Evolutionary conservation across 2,888 invertebrate genomes (phyloP).

Genomic region (Dioctria linearis): DNA sequence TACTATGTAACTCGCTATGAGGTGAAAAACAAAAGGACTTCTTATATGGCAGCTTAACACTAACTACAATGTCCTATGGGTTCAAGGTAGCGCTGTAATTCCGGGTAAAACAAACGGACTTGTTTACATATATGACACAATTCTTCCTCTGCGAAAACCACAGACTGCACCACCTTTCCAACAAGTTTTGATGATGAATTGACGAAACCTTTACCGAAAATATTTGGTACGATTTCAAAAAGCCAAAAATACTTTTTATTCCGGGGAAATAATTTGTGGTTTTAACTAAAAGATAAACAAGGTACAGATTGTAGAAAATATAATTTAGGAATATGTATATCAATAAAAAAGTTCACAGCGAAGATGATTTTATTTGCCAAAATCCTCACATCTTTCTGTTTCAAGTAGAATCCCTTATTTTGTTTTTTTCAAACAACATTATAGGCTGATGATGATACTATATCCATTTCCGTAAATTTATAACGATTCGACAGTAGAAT

Average conservation of each 20-base stretch:
- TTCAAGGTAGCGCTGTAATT: too few relatives aligned
- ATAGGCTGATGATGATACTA: constrained; percentile 87
- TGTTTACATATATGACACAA: too few relatives aligned
- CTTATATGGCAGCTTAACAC: too few relatives aligned
- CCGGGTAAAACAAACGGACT: too few relatives aligned
- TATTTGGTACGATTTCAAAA: constrained; percentile 81
- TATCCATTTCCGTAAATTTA: constrained; percentile 80
- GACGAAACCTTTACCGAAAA: constrained; percentile 78
- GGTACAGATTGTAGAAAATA: too few relatives aligned
- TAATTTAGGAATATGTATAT: too few relatives aligned
- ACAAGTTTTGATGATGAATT: constrained; percentile 78
- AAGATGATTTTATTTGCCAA: too few relatives aligned
- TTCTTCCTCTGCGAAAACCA: constrained; percentile 78
- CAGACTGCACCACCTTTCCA: constrained; percentile 80
- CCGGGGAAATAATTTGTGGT: too few relatives aligned
- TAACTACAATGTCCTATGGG: too few relatives aligned
- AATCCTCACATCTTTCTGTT: constrained; percentile 64
- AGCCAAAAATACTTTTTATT: constrained; percentile 79
- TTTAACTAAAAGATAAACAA: too few relatives aligned
- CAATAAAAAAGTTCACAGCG: constrained; percentile 27
- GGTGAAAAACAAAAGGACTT: too few relatives aligned
- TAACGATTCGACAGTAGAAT: constrained; percentile 72
- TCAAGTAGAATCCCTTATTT: constrained; percentile 82
- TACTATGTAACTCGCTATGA: too few relatives aligned
- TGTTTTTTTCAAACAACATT: constrained; percentile 87